These are phyloP conservation scores for Neoascia interrupta DNA, from an alignment of 2,888 invertebrate genomes.

Conservation along the genomic window DNA sequence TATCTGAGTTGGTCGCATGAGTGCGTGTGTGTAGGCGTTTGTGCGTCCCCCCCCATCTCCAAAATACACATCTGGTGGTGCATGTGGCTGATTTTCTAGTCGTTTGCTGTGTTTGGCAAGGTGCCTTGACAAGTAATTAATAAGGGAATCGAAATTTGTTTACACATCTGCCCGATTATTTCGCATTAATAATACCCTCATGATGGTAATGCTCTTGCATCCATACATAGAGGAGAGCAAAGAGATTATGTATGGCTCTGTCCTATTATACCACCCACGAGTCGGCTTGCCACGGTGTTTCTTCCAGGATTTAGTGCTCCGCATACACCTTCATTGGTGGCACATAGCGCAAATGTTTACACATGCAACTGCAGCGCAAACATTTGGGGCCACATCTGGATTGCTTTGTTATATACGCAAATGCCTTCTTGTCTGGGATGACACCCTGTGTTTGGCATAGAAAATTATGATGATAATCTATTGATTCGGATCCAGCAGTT, in stretches of 20 bases:
- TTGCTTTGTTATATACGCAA: conserved; percentile 34
- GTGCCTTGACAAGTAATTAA: conserved; percentile 74
- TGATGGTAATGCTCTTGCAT: conserved; percentile 50
- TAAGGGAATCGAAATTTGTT: conserved; percentile 73
- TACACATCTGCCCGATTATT: conserved; percentile 73
- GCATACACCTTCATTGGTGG: conserved; percentile 43
- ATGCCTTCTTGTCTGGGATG: conserved; percentile 20
- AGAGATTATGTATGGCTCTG: conserved; percentile 2
- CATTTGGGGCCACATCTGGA: conserved; percentile 57
- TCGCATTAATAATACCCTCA: conserved; percentile 73
- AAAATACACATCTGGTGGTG: conserved; percentile 68
- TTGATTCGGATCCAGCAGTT: conserved; percentile 30
- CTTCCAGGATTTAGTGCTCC: conserved; percentile 41
- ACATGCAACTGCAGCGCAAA: conserved; percentile 53
- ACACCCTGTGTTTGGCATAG: conserved; percentile 34
- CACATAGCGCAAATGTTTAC: conserved; percentile 58
- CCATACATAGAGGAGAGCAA: not conserved
- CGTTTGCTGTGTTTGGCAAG: conserved; percentile 71
- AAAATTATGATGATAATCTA: conserved; percentile 27
- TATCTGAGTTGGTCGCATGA: no score
- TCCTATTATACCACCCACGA: not conserved
- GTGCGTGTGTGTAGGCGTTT: not conserved
- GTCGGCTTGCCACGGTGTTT: conserved; percentile 2
- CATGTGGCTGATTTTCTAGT: conserved; percentile 68
- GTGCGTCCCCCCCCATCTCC: conserved; percentile 20